A percentile compares a stretch with the other conserved stretches of the same genome.
Evolutionary conservation across 2,797 vertebrate species (phyloP).

Genomic region (Rhinatrema bivittatum): DNA sequence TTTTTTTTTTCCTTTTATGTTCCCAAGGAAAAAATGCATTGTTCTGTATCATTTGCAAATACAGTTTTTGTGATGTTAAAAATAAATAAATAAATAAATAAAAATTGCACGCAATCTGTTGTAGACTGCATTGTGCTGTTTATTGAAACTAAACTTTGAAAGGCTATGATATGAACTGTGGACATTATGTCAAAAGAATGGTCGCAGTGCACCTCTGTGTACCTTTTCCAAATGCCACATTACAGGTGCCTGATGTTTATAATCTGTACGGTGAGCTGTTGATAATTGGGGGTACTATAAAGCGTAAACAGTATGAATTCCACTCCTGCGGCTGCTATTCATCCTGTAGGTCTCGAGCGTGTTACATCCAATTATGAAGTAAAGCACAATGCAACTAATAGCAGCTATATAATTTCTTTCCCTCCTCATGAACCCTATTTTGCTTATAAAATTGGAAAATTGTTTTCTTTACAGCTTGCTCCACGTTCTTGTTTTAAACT

Average conservation of each 20-base stretch:
- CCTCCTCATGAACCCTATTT: conserved; percentile 54
- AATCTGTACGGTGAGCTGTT: conserved; percentile 61
- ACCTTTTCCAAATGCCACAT: conserved; percentile 62
- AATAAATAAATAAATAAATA: neutral
- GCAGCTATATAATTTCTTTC: conserved; percentile 61
- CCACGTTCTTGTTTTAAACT: conserved; percentile 55
- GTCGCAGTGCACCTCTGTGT: conserved; percentile 54
- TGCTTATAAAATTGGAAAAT: conserved; percentile 64
- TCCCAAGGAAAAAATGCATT: no score
- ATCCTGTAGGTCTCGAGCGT: conserved; percentile 44
- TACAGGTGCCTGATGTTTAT: conserved; percentile 62
- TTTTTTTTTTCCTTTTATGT: no score
- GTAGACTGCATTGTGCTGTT: conserved; percentile 10
- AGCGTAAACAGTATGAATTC: conserved; percentile 70
- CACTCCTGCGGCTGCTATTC: conserved; percentile 51
- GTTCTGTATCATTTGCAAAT: no score
- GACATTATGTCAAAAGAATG: conserved; percentile 44
- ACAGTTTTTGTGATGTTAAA: neutral
- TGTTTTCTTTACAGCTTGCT: conserved; percentile 62
- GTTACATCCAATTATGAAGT: conserved; percentile 66
- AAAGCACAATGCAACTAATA: conserved; percentile 60
- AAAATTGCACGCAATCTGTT: neutral
- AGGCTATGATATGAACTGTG: conserved; percentile 31
- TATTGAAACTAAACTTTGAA: conserved; percentile 32
- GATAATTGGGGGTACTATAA: conserved; percentile 68